Conservation (phyloP, 2,113 vertebrate species). For the Sander vitreus region DNA sequence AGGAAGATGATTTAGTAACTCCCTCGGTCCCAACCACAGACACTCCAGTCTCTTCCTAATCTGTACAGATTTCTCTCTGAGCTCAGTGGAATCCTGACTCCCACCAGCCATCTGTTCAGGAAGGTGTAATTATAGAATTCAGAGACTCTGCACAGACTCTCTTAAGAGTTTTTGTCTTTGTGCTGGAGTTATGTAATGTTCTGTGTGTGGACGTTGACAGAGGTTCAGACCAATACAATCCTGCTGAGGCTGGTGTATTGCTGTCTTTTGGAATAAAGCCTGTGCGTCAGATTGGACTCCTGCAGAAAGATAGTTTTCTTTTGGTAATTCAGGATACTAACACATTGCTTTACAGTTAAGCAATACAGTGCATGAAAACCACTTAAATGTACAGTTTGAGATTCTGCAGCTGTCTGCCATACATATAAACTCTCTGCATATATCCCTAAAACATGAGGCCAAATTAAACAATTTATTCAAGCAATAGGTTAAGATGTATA, state of each 20-base stretch:
- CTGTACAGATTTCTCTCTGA: conserved; percentile 60
- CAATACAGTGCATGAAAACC: not conserved
- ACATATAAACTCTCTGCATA: conserved; percentile 8
- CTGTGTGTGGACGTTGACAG: conserved; percentile 38
- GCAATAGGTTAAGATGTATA: not conserved
- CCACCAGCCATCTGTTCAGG: conserved; percentile 72
- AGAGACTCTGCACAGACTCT: conserved; percentile 44
- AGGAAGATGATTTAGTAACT: conserved; percentile 20
- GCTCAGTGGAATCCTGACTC: conserved; percentile 70
- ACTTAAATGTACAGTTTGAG: conserved; percentile 8
- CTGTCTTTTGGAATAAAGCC: conserved; percentile 12
- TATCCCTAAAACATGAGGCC: not conserved
- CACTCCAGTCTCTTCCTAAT: conserved; percentile 59
- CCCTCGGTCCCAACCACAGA: conserved; percentile 20
- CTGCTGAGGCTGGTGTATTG: conserved; percentile 4
- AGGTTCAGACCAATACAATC: conserved; percentile 39
- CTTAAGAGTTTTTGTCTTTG: conserved; percentile 53
- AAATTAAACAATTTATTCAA: not conserved
- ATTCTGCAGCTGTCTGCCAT: conserved; percentile 14
- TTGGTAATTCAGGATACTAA: not conserved
- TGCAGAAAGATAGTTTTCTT: not conserved
- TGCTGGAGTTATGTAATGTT: conserved; percentile 60
- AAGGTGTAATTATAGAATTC: conserved; percentile 65
- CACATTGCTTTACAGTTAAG: not conserved
- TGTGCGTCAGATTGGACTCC: conserved; percentile 9